Evolutionary conservation across 2,113 vertebrate genomes (phyloP).

Genomic region (Silurus glanis): DNA sequence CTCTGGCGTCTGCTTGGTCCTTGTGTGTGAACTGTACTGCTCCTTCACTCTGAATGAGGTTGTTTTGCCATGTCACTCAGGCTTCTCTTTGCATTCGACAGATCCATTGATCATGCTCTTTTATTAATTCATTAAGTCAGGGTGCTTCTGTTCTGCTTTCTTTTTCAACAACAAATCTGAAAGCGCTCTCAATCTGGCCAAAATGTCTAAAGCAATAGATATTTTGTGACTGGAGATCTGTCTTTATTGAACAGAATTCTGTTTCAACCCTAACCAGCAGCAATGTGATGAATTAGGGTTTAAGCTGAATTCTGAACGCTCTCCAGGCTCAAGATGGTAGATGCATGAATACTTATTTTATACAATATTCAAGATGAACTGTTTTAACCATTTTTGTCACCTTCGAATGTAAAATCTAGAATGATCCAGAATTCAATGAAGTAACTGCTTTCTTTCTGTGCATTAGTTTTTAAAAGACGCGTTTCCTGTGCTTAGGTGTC

Average conservation of each 20-base stretch:
- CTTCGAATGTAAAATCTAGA: constrained; percentile 6
- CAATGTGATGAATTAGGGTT: not conserved
- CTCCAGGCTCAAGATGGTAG: constrained; percentile 8
- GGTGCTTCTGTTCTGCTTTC: constrained; percentile 60
- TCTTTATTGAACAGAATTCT: constrained; percentile 9
- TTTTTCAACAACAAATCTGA: not conserved
- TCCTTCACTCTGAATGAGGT: constrained; percentile 67
- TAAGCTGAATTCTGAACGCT: not conserved
- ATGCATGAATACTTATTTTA: constrained; percentile 14
- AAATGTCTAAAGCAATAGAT: not conserved
- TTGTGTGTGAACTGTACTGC: constrained; percentile 52
- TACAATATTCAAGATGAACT: not conserved
- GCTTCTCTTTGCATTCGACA: constrained; percentile 67
- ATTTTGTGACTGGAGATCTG: constrained; percentile 17
- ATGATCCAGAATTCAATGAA: constrained; percentile 43
- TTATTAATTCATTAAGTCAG: constrained; percentile 58
- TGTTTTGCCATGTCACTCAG: constrained; percentile 68
- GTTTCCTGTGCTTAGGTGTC: constrained; percentile 53
- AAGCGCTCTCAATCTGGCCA: not conserved
- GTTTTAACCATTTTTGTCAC: not conserved
- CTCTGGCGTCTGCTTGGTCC: constrained; percentile 65
- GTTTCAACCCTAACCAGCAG: not conserved
- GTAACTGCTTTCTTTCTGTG: constrained; percentile 65
- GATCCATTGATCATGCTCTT: constrained; percentile 51
- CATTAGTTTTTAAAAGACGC: not conserved